Base-by-base conservation (phyloP, 2,113 vertebrate species). In the Tychaedon coryphoeus region DNA sequence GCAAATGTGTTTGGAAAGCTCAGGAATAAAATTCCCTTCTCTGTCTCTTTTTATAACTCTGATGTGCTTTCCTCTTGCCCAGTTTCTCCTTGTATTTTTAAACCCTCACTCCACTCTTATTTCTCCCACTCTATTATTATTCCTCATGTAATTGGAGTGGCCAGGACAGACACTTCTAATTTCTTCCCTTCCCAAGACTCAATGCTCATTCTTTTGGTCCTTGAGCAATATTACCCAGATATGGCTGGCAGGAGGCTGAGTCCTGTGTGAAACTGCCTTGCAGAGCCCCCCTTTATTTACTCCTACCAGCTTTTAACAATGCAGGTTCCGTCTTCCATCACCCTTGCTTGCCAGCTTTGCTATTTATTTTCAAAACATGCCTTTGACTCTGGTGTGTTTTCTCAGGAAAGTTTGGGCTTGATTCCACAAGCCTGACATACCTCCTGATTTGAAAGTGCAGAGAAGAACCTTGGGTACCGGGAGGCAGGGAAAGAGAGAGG, bases 11-110 rank as follows among this genome's bases (percentile, higher is more conserved):
- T 97, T 64, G 72, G 92, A 93, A 96, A 86, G 78, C 93, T 96
- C 93, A 88, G 93, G 90, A 96, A 96, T 96, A 97, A 95, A 96
- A 96, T 94, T 86, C 78, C 25, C 78, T 92, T 86, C 85, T 86
- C 88, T 97, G 92, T 92, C 87, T 91, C 95, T 92, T 95, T 94
- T 86, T 90, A 67, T 96, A 93, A 83, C 82, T 77, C 78, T 76
- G 82, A 76, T 77, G 58, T 83, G 75, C 38, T 90, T 92, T 91
- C 82, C 94, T 82, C 36, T 65, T 92, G 66, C 79, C 56, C 67
- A 43, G 74, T 92, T 88, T 94, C 71, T 90, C 40, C 85, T 87
- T 6, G 0, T 67, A 22, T 66, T 61, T 84, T 67, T 77, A 64
- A 26, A 8, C 14, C 6, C 26, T 11, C 10, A 14, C 29, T 13